Base-by-base conservation (phyloP, 2,113 vertebrate genomes). In the Engraulis encrasicolus region DNA sequence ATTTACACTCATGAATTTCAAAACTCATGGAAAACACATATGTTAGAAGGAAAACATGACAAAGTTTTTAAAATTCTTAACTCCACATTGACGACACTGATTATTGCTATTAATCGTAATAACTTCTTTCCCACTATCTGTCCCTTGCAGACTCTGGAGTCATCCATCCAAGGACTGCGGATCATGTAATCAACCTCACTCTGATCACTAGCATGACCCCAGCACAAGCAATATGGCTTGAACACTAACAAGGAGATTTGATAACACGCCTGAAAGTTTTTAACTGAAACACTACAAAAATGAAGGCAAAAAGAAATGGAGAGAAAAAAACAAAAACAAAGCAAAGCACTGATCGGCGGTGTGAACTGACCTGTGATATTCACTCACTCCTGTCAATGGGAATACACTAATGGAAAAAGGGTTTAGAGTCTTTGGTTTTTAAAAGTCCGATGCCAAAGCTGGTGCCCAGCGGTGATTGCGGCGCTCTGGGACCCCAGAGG, bases 161-260 rank as follows among this genome's bases (percentile, higher is more conserved):
- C 98, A 78, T 98, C 96, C 48, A 97, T 99, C 93, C 98, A 99
- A 95, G 98, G 98, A 87, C 96, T 99, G 89, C 95, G 96, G 91
- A 99, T 99, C 95, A 99, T 99, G 97, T 99, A 95, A 97, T 94
- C 91, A 87, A 90, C 90, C 81, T 84, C 34, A 20, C 80, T 81
- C 50, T 58, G 71, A 89, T 90, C 94, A 90, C 94, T 93, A 93
- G 95, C 92, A 89, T 88, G 94, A 94, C 92, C 91, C 31, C 88
- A 89, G 88, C 61, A 50, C 82, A 40, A 86, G 86, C 87, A 83
- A 50, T 31, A 74, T 40, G 80, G 85, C 89, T 80, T 86, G 90
- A 83, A 85, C 91, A 92, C 85, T 90, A 94, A 91, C 89, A 93
- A 88, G 90, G 89, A 91, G 89, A 82, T 91, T 90, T 93, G 92